A percentile compares a stretch with the other conserved stretches of the same genome.
phyloP scores from a whole-genome alignment of 2,113 vertebrate species.

The Phalacrocorax pelagicus region DNA sequence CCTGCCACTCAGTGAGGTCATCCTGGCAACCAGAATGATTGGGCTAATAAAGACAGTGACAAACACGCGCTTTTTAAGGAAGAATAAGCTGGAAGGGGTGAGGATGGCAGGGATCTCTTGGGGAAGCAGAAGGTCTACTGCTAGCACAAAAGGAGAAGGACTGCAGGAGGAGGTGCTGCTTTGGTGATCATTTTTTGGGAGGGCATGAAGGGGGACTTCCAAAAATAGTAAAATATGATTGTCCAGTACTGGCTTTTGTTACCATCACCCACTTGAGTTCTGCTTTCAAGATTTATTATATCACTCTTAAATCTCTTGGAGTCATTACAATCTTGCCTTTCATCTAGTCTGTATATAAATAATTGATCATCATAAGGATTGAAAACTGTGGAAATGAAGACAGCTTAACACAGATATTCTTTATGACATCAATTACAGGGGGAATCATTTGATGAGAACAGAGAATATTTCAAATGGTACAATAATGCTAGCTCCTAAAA shows the following conservation, averaged over 20 bases:
- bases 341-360: constrained; percentile 76
- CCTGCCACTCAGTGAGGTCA: not conserved
- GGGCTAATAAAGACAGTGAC: not conserved
- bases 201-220: not conserved
- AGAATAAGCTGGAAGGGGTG: not conserved
- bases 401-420: constrained; percentile 80
- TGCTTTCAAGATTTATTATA: constrained; percentile 70
- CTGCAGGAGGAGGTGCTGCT: not conserved
- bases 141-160: not conserved
- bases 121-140: not conserved
- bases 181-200: not conserved
- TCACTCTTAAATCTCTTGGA: constrained; percentile 69
- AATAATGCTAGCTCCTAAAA: constrained; percentile 74
- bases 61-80: not conserved
- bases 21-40: not conserved
- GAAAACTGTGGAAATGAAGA: constrained; percentile 75
- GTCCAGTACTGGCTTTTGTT: constrained; percentile 59
- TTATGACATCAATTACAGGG: constrained; percentile 81
- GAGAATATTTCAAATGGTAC: constrained; percentile 76
- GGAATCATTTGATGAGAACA: constrained; percentile 78
- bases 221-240: constrained; percentile 46
- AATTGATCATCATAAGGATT: constrained; percentile 80
- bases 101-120: not conserved
- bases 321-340: constrained; percentile 74
- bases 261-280: constrained; percentile 59